Conservation (phyloP, 2,113 vertebrate genomes). For the Spermophilus dauricus region DNA sequence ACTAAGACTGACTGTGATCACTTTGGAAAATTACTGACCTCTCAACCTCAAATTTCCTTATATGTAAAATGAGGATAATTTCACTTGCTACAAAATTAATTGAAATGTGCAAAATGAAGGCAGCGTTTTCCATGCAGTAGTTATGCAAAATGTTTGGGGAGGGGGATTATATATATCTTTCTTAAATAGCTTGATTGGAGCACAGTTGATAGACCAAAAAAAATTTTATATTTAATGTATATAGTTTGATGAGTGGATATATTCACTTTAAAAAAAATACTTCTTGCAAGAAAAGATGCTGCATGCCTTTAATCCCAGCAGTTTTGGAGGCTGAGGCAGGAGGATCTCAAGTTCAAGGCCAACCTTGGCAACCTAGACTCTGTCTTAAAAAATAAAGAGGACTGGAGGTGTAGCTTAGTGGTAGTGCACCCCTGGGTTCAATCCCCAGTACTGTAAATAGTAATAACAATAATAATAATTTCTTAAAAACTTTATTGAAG, state of each 20-base stretch:
- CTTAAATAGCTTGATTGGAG: constrained; percentile 8
- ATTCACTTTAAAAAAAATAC: background rate
- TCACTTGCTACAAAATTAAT: constrained; percentile 41
- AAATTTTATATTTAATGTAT: background rate
- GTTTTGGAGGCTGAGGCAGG: background rate
- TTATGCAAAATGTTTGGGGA: background rate
- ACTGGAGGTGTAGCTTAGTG: too few relatives aligned
- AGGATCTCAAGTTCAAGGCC: background rate
- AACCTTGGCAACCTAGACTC: background rate
- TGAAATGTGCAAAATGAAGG: constrained; percentile 40
- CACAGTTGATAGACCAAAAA: background rate
- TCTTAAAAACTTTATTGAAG: constrained; percentile 17
- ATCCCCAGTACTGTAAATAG: background rate
- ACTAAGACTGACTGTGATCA: background rate
- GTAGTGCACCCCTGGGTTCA: background rate
- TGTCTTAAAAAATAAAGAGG: background rate
- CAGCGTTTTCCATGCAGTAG: background rate
- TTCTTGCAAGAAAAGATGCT: background rate
- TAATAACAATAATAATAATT: background rate
- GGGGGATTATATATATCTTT: background rate
- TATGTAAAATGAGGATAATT: constrained; percentile 21
- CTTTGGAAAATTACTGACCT: background rate
- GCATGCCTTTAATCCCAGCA: too few relatives aligned
- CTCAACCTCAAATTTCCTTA: background rate
- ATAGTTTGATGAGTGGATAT: background rate